Percentiles rank a stretch among this genome's conserved stretches.
phyloP scores from a whole-genome alignment of 2,888 invertebrate species.

The Apoda limacodes region DNA sequence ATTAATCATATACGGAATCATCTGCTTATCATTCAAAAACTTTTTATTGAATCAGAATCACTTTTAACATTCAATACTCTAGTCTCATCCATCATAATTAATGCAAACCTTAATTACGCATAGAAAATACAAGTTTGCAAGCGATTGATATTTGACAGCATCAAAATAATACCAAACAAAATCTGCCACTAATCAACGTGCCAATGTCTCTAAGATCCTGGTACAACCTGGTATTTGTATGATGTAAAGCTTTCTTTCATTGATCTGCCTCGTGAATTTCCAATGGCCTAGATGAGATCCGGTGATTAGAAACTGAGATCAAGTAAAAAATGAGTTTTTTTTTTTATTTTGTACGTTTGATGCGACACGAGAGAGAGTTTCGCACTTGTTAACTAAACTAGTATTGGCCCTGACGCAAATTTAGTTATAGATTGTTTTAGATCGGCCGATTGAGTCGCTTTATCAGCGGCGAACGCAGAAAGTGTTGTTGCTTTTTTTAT shows the following conservation, averaged over 20 bases:
- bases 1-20: too few relatives aligned
- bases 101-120: constrained; percentile 53
- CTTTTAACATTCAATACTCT: too few relatives aligned
- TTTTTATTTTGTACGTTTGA: constrained; percentile 32
- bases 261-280: constrained; percentile 56
- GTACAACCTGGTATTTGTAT: constrained; percentile 51
- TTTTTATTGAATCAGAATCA: too few relatives aligned
- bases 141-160: constrained; percentile 32
- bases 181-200: constrained; percentile 36
- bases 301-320: constrained; percentile 60
- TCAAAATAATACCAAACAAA: constrained; percentile 35
- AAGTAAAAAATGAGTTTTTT: constrained; percentile 61
- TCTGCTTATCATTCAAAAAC: too few relatives aligned
- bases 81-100: too few relatives aligned
- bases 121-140: constrained; percentile 43
- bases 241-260: constrained; percentile 66
- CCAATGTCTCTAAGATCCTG: constrained; percentile 53
- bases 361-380: constrained; percentile 66
- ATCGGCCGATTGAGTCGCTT: too few relatives aligned
- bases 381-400: constrained; percentile 60
- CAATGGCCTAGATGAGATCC: constrained; percentile 60
- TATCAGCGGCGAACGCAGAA: too few relatives aligned
- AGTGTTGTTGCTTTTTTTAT: too few relatives aligned
- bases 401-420: constrained; percentile 48
- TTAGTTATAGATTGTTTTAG: too few relatives aligned